Conservation (phyloP, 2,888 invertebrate species). For the Campopleginae sp. region DNA sequence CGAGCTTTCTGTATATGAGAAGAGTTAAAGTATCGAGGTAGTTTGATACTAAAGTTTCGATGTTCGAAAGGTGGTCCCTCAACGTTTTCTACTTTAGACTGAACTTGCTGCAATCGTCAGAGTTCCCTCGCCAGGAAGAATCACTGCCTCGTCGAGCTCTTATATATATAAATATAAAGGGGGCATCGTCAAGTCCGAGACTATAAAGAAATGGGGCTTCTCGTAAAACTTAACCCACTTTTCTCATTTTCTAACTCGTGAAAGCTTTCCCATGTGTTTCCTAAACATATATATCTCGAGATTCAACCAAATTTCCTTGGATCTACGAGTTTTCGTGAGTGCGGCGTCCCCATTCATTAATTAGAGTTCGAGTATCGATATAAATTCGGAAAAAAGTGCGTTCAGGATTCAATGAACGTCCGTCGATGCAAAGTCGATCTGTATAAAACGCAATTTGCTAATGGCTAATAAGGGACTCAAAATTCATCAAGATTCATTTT, state of each 20-base stretch:
- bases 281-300: neutral
- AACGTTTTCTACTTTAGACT: conserved; percentile 43
- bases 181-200: conserved; percentile 23
- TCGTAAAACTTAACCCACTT: conserved; percentile 68
- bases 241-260: conserved; percentile 48
- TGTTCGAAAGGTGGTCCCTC: conserved; percentile 33
- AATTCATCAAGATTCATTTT: neutral
- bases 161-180: neutral
- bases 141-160: conserved; percentile 41
- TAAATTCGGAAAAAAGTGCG: neutral
- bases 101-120: conserved; percentile 41
- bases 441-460: neutral
- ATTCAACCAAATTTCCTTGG: neutral
- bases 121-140: conserved; percentile 50
- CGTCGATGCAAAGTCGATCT: neutral
- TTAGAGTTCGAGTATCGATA: neutral
- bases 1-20: conserved; percentile 18
- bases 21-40: conserved; percentile 49
- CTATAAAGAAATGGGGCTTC: conserved; percentile 60
- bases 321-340: neutral
- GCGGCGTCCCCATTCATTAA: neutral
- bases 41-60: conserved; percentile 56
- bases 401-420: neutral
- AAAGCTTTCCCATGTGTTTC: conserved; percentile 27
- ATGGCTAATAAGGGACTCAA: neutral